Conservation (phyloP, 2,888 invertebrate genomes). For the Plagiodera versicolora region DNA sequence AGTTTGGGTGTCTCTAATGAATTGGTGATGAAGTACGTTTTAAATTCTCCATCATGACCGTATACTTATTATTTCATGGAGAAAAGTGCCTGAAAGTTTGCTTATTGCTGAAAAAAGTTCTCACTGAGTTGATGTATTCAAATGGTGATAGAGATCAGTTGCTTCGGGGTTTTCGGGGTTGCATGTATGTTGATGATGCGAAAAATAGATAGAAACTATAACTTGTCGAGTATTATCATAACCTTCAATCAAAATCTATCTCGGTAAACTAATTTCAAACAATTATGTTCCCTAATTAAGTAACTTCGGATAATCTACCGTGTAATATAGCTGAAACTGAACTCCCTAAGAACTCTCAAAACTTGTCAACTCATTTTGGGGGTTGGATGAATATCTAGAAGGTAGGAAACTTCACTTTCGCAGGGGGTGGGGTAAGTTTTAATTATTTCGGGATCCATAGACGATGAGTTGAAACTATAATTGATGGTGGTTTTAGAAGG, state of each 20-base stretch:
- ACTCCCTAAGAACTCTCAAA: neutral
- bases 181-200: too few species aligned
- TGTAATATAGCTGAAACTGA: constrained; percentile 1
- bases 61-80: neutral
- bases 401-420: neutral
- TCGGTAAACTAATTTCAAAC: constrained; percentile 12
- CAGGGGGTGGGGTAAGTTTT: neutral
- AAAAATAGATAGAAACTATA: too few species aligned
- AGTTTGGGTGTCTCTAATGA: neutral
- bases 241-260: neutral
- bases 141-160: too few species aligned
- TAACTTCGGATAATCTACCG: constrained; percentile 8
- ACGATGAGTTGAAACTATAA: neutral
- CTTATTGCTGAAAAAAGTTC: neutral
- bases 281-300: constrained; percentile 10
- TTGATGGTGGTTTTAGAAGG: neutral
- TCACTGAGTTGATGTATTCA: too few species aligned
- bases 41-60: neutral
- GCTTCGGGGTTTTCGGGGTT: too few species aligned
- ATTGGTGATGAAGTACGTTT: neutral
- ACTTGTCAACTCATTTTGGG: neutral
- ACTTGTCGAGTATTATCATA: neutral
- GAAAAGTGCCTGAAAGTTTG: neutral
- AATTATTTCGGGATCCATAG: neutral
- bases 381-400: neutral